Percentiles rank a stretch among this genome's conserved stretches.
Evolutionary conservation across 2,888 invertebrate genomes (phyloP).

Genomic region (Patella pellucida): DNA sequence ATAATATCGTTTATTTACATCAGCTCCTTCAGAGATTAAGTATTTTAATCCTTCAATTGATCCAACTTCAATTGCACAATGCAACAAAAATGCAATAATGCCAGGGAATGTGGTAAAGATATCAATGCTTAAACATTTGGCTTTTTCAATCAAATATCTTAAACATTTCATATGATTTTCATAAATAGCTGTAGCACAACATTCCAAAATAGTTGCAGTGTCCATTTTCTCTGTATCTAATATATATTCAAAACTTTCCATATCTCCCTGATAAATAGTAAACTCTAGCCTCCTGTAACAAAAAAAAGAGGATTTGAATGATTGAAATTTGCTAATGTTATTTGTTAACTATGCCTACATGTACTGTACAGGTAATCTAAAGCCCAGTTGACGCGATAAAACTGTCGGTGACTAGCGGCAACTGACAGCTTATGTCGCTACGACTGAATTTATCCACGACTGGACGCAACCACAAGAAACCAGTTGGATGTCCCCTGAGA

Average conservation of each 20-base stretch:
- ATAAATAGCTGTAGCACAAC: conserved; percentile 9
- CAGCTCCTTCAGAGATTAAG: background rate
- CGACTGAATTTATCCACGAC: no score
- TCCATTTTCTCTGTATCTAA: background rate
- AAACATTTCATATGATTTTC: conserved; percentile 9
- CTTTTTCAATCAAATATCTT: background rate
- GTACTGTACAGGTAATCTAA: no score
- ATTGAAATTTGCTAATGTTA: background rate
- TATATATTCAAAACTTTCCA: conserved; percentile 5
- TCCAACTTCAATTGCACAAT: background rate
- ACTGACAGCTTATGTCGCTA: no score
- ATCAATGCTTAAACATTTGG: background rate
- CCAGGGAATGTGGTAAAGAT: background rate
- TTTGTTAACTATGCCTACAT: no score
- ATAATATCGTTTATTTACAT: conserved; percentile 9
- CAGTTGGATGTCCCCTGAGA: no score
- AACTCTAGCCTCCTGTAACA: conserved; percentile 4
- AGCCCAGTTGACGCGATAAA: no score
- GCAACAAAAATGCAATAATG: background rate
- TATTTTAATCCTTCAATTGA: conserved; percentile 1
- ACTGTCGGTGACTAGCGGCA: no score
- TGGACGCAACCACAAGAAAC: no score
- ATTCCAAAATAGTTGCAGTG: conserved; percentile 4
- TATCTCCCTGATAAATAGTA: conserved; percentile 3
- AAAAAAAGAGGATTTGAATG: background rate